A percentile compares a stretch with the other conserved stretches of the same genome.
These are phyloP conservation scores for Leucoraja erinaceus DNA, from an alignment of 2,113 vertebrate genomes.

Conservation along the genomic window DNA sequence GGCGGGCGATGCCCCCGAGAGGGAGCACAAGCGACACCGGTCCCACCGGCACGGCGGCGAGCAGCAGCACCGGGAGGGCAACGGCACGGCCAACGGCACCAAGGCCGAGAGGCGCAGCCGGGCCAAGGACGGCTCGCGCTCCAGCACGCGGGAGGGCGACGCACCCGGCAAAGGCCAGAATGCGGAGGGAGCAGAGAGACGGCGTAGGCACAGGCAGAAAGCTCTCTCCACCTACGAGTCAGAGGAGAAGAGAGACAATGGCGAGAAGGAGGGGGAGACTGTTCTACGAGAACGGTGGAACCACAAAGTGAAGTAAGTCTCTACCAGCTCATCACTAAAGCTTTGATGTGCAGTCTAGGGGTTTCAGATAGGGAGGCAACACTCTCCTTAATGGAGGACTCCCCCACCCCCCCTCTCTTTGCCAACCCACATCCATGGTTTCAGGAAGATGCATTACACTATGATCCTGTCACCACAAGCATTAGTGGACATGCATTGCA, in stretches of 20 bases:
- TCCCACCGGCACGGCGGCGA: constrained; percentile 63
- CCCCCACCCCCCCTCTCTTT: no score
- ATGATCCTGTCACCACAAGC: no score
- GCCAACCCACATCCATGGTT: no score
- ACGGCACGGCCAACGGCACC: constrained; percentile 51
- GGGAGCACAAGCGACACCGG: constrained; percentile 65
- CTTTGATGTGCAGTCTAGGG: background rate
- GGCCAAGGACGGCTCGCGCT: constrained; percentile 62
- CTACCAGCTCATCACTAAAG: background rate
- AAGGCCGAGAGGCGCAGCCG: constrained; percentile 56
- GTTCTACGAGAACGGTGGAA: constrained; percentile 48
- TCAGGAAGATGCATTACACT: no score
- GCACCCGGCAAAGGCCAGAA: constrained; percentile 53
- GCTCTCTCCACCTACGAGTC: constrained; percentile 54
- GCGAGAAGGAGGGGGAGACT: constrained; percentile 52
- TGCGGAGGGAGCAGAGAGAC: constrained; percentile 59
- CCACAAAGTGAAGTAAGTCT: constrained; percentile 67
- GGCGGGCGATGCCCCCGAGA: constrained; percentile 50
- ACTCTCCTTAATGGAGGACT: no score
- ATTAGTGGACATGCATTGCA: no score
- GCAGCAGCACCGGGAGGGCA: constrained; percentile 60
- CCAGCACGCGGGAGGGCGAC: constrained; percentile 59
- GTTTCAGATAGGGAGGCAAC: background rate
- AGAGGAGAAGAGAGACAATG: constrained; percentile 56
- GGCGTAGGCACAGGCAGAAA: constrained; percentile 65